A percentile compares a stretch with the other conserved stretches of the same genome.
These are phyloP conservation scores for Drosophila niveifrons DNA, from an alignment of 2,888 invertebrate species.

Conservation along the genomic window DNA sequence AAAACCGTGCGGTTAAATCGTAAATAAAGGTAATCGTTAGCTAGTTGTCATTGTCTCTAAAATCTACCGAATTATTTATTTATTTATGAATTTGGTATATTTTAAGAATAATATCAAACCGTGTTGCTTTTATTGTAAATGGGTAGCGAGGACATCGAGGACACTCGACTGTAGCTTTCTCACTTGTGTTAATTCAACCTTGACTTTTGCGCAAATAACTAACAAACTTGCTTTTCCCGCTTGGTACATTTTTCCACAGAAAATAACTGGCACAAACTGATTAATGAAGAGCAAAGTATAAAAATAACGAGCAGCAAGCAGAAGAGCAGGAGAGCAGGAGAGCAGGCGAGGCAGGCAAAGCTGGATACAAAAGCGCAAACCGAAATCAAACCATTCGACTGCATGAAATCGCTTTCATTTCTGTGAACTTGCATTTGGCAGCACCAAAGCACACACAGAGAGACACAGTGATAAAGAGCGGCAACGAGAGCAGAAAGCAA, in stretches of 20 bases:
- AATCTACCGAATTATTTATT: no score
- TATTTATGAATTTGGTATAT: no score
- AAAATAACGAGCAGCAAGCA: conserved; percentile 5
- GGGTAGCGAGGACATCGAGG: no score
- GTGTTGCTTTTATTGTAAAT: no score
- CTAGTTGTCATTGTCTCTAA: no score
- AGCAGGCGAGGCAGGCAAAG: conserved; percentile 7
- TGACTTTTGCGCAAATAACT: not conserved
- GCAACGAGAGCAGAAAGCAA: not conserved
- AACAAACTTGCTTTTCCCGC: not conserved
- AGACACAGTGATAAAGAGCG: not conserved
- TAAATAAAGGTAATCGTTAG: no score
- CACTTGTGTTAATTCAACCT: not conserved
- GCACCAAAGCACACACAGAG: conserved; percentile 10
- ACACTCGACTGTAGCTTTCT: not conserved
- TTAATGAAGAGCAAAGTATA: conserved; percentile 11
- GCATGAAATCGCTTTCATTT: conserved; percentile 29
- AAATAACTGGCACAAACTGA: not conserved
- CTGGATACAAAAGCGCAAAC: conserved; percentile 4
- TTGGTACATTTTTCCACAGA: conserved; percentile 10
- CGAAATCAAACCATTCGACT: conserved; percentile 24
- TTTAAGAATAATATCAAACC: no score
- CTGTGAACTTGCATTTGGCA: conserved; percentile 42
- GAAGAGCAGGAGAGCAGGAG: no score
- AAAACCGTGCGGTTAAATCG: no score